phyloP scores from a whole-genome alignment of 2,113 vertebrate genomes.

The Semicossyphus pulcher region DNA sequence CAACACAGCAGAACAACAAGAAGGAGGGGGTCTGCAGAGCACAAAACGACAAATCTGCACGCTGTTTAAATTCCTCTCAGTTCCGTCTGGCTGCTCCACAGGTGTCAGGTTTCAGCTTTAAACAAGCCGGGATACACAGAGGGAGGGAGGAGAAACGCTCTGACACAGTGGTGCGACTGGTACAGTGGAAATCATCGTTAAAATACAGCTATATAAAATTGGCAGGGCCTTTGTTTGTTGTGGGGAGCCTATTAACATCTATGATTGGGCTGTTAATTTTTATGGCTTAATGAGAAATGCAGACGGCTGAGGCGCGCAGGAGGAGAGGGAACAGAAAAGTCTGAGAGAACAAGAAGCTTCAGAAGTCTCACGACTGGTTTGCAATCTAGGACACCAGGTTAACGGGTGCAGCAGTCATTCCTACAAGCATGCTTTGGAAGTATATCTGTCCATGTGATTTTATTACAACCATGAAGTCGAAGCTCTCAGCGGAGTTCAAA shows the following conservation, averaged over 20 bases:
- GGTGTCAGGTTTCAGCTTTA: slow-evolving; percentile 64
- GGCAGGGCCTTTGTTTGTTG: slow-evolving; percentile 19
- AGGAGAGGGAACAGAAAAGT: neutral
- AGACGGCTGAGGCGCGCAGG: slow-evolving; percentile 1
- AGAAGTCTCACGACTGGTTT: neutral
- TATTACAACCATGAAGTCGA: fast-evolving
- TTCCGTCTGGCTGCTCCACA: slow-evolving; percentile 34
- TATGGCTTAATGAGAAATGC: slow-evolving; percentile 51
- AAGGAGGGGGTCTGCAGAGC: neutral
- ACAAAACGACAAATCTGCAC: slow-evolving; percentile 53
- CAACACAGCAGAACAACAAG: slow-evolving; percentile 7
- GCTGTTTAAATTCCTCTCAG: slow-evolving; percentile 65
- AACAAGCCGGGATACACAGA: slow-evolving; percentile 2
- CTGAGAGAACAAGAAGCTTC: neutral
- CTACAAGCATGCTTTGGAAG: fast-evolving
- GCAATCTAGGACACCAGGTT: neutral
- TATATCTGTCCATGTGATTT: neutral
- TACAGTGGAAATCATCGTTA: neutral
- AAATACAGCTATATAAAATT: neutral
- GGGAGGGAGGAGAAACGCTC: neutral
- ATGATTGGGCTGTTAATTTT: slow-evolving; percentile 46
- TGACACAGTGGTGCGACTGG: neutral
- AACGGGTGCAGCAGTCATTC: neutral
- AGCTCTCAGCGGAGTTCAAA: neutral
- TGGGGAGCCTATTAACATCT: slow-evolving; percentile 26